Base-by-base conservation (phyloP, 2,797 vertebrate genomes). In the Myotis pilosus region DNA sequence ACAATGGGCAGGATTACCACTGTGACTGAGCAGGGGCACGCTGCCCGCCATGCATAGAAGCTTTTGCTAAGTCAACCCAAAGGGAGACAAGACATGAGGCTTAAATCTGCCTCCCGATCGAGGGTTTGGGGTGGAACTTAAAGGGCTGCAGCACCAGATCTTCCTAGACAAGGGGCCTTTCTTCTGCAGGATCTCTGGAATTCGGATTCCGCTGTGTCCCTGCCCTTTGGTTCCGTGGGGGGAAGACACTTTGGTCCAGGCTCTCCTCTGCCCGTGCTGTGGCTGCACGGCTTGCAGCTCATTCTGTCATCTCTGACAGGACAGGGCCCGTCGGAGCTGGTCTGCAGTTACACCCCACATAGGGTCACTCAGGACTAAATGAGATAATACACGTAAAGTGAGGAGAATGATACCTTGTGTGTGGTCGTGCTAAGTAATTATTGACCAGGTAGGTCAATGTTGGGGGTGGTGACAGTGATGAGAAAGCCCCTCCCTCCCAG, bases 401-500 rank as follows among this genome's bases (percentile, higher is more conserved):
- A 25, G 17, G 19, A 53, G 33, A 41, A 20, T 20, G n/a, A 8
- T 36, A 17, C 47, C 53, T 55, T 55, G 60, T 10, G 0, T 30
- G 19, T 36, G 1, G n/a, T 22, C 22, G n/a, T 74, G 33, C 53
- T 57, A 28, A 36, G 36, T 47, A n/a, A 4, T 49, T 33, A 17
- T 16, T 38, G 57, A 28, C 41, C 62, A 25, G 19, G 44, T 22
- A 49, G 28, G 36, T 33, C 80, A 15, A 0, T 19, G 84, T 49
- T 3, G 8, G 90, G 5, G 16, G 1, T 1, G 0, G 53, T 25
- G 30, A 47, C 6, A 2, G 53, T 6, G 19, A 36, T 22, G 13
- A 17, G 15, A 7, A 12, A 25, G 76, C 15, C 71, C n/a, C 53
- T 49, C 33, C 5, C 22, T 53, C 36, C 8, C 36, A 8, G 38